Evolutionary conservation across 2,113 vertebrate genomes (phyloP).

Genomic region (Strix aluco): DNA sequence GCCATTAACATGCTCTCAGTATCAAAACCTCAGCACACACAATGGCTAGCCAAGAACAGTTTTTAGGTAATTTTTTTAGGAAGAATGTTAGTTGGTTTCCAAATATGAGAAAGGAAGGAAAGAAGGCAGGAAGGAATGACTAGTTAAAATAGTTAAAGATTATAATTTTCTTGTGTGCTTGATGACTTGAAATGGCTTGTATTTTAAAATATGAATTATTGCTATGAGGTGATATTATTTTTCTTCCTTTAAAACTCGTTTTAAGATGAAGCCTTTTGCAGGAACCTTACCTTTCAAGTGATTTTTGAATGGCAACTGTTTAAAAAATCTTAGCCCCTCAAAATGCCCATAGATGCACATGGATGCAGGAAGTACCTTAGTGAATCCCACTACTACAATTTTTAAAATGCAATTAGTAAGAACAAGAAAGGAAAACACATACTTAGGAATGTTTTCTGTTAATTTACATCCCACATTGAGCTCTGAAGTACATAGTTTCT

Average conservation of each 20-base stretch:
- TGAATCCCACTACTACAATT: not conserved
- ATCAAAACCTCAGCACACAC: constrained; percentile 39
- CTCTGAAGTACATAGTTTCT: not conserved
- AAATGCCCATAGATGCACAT: not conserved
- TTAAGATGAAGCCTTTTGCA: not conserved
- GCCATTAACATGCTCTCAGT: constrained; percentile 56
- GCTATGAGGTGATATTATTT: not conserved
- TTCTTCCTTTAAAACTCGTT: not conserved
- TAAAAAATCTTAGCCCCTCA: not conserved
- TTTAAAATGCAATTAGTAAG: not conserved
- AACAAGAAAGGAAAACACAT: not conserved
- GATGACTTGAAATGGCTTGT: not conserved
- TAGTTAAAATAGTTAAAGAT: constrained; percentile 53
- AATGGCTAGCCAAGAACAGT: constrained; percentile 32
- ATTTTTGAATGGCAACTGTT: not conserved
- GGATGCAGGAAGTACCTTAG: not conserved
- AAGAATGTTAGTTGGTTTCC: constrained; percentile 60
- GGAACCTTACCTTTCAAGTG: not conserved
- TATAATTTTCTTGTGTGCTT: constrained; percentile 45
- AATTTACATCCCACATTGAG: not conserved
- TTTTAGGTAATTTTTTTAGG: constrained; percentile 42
- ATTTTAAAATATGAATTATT: constrained; percentile 30
- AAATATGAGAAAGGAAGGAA: constrained; percentile 64
- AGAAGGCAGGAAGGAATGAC: constrained; percentile 62
- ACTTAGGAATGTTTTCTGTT: not conserved